phyloP scores from a whole-genome alignment of 2,888 invertebrate species.

The Strigamia crassipes region DNA sequence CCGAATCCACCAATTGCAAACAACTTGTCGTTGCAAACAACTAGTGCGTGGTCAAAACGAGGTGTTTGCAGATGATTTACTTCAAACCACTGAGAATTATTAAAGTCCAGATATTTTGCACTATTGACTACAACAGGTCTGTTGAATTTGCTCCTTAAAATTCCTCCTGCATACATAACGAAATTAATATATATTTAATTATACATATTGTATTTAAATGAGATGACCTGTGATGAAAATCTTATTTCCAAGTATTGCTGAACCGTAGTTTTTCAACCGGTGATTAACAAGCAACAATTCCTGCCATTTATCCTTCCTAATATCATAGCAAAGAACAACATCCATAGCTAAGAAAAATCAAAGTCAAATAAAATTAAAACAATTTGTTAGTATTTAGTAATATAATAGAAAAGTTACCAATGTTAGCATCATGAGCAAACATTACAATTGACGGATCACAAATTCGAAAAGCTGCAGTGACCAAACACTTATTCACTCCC shows the following conservation, averaged over 20 bases:
- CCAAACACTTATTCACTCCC: no score
- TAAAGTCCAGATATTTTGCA: neutral
- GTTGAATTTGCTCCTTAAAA: neutral
- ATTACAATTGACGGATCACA: neutral
- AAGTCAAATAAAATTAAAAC: neutral
- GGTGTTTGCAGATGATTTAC: neutral
- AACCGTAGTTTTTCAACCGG: neutral
- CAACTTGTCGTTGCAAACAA: neutral
- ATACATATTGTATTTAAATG: no score
- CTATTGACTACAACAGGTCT: neutral
- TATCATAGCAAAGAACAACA: neutral
- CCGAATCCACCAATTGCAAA: conserved; percentile 1
- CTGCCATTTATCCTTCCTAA: neutral
- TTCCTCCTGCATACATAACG: neutral
- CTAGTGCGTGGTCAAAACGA: neutral
- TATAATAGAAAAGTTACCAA: no score
- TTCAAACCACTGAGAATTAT: neutral
- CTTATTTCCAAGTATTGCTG: neutral
- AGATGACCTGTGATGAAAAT: neutral
- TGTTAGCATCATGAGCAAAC: neutral
- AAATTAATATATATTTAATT: neutral
- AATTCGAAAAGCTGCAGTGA: neutral
- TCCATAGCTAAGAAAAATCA: neutral
- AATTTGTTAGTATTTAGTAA: no score
- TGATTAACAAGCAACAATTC: neutral